A percentile compares a stretch with the other conserved stretches of the same genome.
These are phyloP conservation scores for Cydia fagiglandana DNA, from an alignment of 1,140 invertebrate genomes.

Conservation along the genomic window DNA sequence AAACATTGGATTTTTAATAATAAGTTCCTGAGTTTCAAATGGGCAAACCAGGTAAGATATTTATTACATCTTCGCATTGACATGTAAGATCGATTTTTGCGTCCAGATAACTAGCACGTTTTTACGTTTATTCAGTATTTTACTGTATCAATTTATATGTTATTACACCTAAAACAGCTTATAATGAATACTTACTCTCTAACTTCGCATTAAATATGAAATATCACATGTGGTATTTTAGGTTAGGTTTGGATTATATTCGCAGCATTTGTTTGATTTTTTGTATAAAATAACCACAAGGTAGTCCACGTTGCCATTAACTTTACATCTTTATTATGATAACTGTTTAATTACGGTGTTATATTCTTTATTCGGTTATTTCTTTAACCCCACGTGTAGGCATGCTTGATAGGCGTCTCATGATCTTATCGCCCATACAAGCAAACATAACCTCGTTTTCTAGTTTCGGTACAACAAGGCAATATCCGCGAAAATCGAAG, in stretches of 20 bases:
- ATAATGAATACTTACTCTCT: background rate
- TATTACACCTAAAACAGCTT: background rate
- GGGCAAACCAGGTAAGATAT: constrained; percentile 69
- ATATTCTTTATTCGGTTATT: background rate
- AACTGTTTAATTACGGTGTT: background rate
- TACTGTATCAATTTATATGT: background rate
- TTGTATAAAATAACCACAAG: background rate
- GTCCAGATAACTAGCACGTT: constrained; percentile 27
- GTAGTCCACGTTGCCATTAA: background rate
- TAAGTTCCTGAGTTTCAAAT: constrained; percentile 43
- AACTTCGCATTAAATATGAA: background rate
- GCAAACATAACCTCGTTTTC: constrained; percentile 16
- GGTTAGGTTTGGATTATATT: background rate
- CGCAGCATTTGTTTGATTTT: background rate
- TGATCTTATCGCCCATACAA: background rate
- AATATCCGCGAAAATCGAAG: no score
- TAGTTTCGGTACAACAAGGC: background rate
- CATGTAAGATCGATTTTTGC: background rate
- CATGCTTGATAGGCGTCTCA: background rate
- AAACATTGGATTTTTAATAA: constrained; percentile 9
- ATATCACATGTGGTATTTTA: background rate
- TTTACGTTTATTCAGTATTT: background rate
- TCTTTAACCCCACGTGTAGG: background rate
- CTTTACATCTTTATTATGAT: background rate
- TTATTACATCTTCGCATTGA: background rate